phyloP scores from a whole-genome alignment of 2,797 vertebrate genomes.

The Leptodactylus fallax region DNA sequence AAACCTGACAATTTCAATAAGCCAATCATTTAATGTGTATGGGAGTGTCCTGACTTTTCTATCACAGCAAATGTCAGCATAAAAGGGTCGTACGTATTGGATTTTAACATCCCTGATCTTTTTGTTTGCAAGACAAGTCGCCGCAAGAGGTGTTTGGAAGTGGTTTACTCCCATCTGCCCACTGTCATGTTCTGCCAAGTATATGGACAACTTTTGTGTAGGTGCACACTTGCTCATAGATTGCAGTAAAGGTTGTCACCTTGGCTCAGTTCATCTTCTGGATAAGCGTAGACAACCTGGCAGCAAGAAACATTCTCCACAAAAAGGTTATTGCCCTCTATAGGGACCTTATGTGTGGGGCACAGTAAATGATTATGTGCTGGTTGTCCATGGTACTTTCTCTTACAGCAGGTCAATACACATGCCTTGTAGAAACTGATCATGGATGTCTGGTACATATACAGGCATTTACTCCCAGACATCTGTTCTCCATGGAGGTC shows the following conservation, averaged over 20 bases:
- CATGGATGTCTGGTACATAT: not conserved
- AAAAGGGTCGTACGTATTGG: too few species aligned
- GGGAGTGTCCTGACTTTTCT: too few species aligned
- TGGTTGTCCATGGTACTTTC: not conserved
- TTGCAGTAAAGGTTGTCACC: not conserved
- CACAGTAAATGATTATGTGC: not conserved
- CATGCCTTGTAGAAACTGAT: not conserved
- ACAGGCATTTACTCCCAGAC: not conserved
- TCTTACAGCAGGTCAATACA: not conserved
- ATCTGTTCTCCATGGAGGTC: constrained; percentile 3
- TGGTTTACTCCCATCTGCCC: too few species aligned
- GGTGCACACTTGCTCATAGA: not conserved
- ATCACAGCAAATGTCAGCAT: too few species aligned
- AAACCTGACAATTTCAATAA: too few species aligned
- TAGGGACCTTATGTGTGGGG: not conserved
- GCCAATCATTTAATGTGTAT: too few species aligned
- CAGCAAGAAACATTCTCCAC: not conserved
- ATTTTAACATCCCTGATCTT: too few species aligned
- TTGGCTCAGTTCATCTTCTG: not conserved
- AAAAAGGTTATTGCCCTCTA: not conserved
- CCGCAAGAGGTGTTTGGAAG: too few species aligned
- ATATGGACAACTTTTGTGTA: too few species aligned
- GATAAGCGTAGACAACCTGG: not conserved
- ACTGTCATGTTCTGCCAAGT: too few species aligned
- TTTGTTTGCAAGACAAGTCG: too few species aligned